Percentiles rank a stretch among this genome's conserved stretches.
Conservation (phyloP, 2,113 vertebrate genomes). For the Malurus melanocephalus region DNA sequence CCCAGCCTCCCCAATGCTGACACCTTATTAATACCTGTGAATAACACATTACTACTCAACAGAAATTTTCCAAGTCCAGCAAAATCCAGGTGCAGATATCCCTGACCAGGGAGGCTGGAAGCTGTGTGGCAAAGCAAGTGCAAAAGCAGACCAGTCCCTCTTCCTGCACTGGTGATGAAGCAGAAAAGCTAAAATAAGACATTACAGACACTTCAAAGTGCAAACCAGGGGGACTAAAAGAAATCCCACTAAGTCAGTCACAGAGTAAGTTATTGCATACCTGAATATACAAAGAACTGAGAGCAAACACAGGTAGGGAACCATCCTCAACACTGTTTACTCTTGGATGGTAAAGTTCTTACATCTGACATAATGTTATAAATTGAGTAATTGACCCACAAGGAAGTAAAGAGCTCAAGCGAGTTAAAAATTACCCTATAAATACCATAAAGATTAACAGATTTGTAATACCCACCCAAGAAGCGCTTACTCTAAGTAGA, state of each 20-base stretch:
- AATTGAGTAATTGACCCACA: slow-evolving; percentile 37
- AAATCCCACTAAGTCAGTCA: background rate
- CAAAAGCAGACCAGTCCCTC: background rate
- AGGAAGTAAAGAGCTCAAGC: slow-evolving; percentile 25
- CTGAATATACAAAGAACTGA: background rate
- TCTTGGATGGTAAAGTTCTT: slow-evolving; percentile 32
- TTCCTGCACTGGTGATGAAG: background rate
- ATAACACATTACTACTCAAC: background rate
- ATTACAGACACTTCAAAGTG: background rate
- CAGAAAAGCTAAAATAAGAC: background rate
- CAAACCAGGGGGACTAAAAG: background rate
- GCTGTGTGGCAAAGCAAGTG: background rate
- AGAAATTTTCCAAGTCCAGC: background rate
- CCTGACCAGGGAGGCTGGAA: background rate
- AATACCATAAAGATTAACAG: slow-evolving; percentile 70
- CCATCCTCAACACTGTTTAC: slow-evolving; percentile 19
- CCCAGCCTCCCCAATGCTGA: background rate
- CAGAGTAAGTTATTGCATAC: background rate
- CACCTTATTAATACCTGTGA: background rate
- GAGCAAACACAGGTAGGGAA: slow-evolving; percentile 47
- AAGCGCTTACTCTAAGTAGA: slow-evolving; percentile 62
- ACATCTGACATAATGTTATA: slow-evolving; percentile 27
- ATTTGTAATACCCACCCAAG: slow-evolving; percentile 65
- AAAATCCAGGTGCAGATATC: background rate
- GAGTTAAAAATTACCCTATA: slow-evolving; percentile 67